Evolutionary conservation across 2,113 vertebrate genomes (phyloP).

Genomic region (Tapirus terrestris): DNA sequence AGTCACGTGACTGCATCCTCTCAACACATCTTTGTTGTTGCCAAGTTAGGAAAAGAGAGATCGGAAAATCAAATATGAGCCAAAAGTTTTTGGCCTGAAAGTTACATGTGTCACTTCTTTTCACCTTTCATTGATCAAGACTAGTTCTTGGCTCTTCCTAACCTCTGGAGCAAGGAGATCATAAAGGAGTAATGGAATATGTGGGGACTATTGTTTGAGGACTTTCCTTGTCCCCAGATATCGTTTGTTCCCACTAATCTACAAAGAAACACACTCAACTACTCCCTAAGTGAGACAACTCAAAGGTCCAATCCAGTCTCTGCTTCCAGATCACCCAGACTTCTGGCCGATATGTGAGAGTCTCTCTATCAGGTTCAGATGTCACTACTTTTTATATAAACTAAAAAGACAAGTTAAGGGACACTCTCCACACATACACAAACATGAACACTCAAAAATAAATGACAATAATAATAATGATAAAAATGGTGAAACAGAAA

Average conservation of each 20-base stretch:
- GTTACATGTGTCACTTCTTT: not conserved
- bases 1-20: not conserved
- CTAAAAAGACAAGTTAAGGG: not conserved
- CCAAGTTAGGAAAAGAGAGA: not conserved
- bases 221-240: not conserved
- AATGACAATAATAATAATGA: not conserved
- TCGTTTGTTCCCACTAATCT: not conserved
- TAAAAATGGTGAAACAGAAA: not conserved
- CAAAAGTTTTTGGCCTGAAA: not conserved
- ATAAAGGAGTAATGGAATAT: not conserved
- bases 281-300: not conserved
- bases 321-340: not conserved
- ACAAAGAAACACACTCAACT: not conserved
- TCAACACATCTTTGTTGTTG: not conserved
- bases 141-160: not conserved
- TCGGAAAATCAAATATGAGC: not conserved
- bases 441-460: not conserved
- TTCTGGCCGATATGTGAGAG: not conserved
- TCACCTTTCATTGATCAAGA: slow-evolving; percentile 1
- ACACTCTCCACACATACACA: not conserved
- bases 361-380: not conserved
- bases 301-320: not conserved
- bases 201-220: not conserved
- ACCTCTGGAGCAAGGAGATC: not conserved
- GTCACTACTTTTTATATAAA: not conserved